Percentiles rank a stretch among this genome's conserved stretches.
Evolutionary conservation across 2,797 vertebrate genomes (phyloP).

Genomic region (Molossus alvarezi): DNA sequence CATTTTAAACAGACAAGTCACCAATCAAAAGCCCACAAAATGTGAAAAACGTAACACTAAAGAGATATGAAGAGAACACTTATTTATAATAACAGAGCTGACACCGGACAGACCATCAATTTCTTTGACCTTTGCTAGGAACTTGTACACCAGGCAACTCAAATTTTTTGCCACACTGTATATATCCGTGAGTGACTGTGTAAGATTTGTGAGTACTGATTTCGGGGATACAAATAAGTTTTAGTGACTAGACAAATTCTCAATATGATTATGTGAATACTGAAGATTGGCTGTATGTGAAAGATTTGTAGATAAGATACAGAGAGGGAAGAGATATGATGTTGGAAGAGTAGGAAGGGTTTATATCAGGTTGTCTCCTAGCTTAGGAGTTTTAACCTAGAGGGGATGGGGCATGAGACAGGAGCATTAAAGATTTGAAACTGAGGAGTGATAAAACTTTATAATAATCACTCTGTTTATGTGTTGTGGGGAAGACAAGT

Average conservation of each 20-base stretch:
- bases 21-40: conserved; percentile 27
- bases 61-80: not conserved
- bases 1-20: conserved; percentile 39
- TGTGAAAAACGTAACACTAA: conserved; percentile 13
- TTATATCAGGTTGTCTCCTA: not conserved
- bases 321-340: not conserved
- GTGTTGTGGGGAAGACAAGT: not conserved
- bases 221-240: not conserved
- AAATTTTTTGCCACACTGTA: not conserved
- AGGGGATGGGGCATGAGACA: not conserved
- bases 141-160: not conserved
- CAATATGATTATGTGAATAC: not conserved
- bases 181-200: not conserved
- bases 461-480: not conserved
- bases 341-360: not conserved
- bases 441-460: not conserved
- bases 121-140: not conserved
- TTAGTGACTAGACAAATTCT: not conserved
- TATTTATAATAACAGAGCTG: not conserved
- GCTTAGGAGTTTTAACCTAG: not conserved
- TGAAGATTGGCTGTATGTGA: not conserved
- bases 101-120: not conserved
- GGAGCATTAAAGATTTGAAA: not conserved
- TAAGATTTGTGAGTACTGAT: not conserved
- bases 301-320: not conserved